Evolutionary conservation across 2,113 vertebrate genomes (phyloP), one percentile per base, ranked within the genome.

Genomic region (Platichthys flesus): DNA sequence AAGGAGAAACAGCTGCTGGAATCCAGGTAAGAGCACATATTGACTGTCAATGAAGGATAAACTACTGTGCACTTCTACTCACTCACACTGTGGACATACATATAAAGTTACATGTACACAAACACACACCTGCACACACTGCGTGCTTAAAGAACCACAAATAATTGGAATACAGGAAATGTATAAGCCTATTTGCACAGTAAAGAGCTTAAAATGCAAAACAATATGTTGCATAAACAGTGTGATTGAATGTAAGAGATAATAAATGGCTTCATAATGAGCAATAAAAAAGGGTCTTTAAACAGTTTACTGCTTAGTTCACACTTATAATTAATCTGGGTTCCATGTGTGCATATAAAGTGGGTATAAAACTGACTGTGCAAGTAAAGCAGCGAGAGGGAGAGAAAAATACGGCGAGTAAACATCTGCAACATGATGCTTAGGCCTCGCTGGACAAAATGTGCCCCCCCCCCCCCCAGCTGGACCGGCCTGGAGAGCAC

Each of bases 301-400:
- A 93, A 89, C 81, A 84, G 80, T 92, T 90, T 90, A 91, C 82
- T 81, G 89, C 86, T 90, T 89, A 92, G 88, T 92, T 92, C 86
- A 91, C 86, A 90, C 91, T 91, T 87, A 82, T 89, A 91, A 89
- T 89, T 86, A 83, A 90, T 87, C 89, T 91, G 84, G 79, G 58
- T 86, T 86, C 83, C 85, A 88, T 86, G 85, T 89, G 89, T 88
- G 86, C 83, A 74, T 88, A 85, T 89, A 88, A 85, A 91, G 83
- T 79, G 82, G 84, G 72, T 57, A 71, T 79, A 90, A 86, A 89
- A 88, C 70, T 85, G 67, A 76, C 61, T 67, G 81, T 73, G 75
- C 67, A n/a, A 86, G 77, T 74, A 65, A 88, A 87, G 57, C n/a
- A 2, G 67, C 64, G 66, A 79, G 81, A 80, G 75, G 60, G 68